phyloP scores from a whole-genome alignment of 2,113 vertebrate species.

The Ophiodon elongatus region DNA sequence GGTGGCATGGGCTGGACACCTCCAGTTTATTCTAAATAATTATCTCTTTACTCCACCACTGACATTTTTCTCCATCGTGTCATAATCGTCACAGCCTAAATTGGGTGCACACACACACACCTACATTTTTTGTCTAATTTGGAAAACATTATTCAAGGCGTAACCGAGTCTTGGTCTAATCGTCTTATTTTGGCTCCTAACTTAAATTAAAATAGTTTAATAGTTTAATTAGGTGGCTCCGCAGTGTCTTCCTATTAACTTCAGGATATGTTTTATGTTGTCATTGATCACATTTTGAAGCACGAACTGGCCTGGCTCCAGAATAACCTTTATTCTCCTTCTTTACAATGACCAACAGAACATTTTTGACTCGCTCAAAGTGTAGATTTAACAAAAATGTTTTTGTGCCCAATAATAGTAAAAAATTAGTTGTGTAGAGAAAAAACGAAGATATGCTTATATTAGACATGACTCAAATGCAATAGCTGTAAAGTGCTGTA shows the following conservation, averaged over 20 bases:
- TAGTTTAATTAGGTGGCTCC: background rate
- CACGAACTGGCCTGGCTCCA: slow-evolving; percentile 20
- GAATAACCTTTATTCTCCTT: slow-evolving; percentile 1
- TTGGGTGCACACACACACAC: no score
- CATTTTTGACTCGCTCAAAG: background rate
- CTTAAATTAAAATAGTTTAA: background rate
- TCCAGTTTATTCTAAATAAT: slow-evolving; percentile 6
- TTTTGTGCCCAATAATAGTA: no score
- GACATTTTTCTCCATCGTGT: background rate
- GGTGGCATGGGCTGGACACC: background rate
- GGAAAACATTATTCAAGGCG: background rate
- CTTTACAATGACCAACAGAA: background rate
- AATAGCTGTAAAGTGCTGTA: background rate
- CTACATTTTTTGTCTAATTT: background rate
- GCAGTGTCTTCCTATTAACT: background rate
- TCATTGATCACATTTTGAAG: slow-evolving; percentile 27
- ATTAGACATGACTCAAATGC: background rate
- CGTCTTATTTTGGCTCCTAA: background rate
- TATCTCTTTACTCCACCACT: background rate
- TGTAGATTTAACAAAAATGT: slow-evolving; percentile 3
- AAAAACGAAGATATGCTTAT: background rate
- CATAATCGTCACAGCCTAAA: background rate
- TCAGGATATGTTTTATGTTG: background rate
- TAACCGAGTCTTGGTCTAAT: background rate
- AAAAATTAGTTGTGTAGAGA: background rate